A percentile compares a stretch with the other conserved stretches of the same genome.
phyloP scores from a whole-genome alignment of 2,888 invertebrate species.

The Cinara cedri region DNA sequence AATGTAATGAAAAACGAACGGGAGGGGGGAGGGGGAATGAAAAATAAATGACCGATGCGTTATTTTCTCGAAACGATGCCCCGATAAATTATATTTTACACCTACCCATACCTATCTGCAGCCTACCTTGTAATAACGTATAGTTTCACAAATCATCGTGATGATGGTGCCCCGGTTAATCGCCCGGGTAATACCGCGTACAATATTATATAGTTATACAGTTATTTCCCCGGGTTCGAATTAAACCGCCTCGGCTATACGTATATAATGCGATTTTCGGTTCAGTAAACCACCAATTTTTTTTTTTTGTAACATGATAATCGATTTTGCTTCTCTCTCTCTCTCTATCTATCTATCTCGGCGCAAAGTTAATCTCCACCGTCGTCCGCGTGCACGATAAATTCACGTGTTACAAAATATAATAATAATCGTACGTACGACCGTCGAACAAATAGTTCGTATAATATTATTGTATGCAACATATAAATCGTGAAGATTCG shows the following conservation, averaged over 20 bases:
- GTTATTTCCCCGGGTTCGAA: background rate
- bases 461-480: too few species aligned
- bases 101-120: background rate
- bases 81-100: slow-evolving; percentile 38
- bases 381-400: too few species aligned
- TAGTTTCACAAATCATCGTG: slow-evolving; percentile 12
- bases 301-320: background rate
- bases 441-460: too few species aligned
- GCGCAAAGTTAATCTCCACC: background rate
- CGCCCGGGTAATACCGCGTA: background rate
- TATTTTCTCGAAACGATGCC: slow-evolving; percentile 16
- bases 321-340: slow-evolving; percentile 2
- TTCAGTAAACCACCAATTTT: background rate
- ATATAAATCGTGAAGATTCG: too few species aligned
- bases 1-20: slow-evolving; percentile 6
- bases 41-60: slow-evolving; percentile 19
- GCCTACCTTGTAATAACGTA: background rate
- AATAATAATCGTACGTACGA: too few species aligned
- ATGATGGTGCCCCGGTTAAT: background rate
- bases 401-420: too few species aligned
- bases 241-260: background rate
- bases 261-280: slow-evolving; percentile 14
- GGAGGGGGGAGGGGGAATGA: too few species aligned
- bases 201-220: background rate
- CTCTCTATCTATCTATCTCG: too few species aligned